Percentiles rank a stretch among this genome's conserved stretches.
Conservation (phyloP, 2,888 invertebrate species). For the Cantharis rufa region DNA sequence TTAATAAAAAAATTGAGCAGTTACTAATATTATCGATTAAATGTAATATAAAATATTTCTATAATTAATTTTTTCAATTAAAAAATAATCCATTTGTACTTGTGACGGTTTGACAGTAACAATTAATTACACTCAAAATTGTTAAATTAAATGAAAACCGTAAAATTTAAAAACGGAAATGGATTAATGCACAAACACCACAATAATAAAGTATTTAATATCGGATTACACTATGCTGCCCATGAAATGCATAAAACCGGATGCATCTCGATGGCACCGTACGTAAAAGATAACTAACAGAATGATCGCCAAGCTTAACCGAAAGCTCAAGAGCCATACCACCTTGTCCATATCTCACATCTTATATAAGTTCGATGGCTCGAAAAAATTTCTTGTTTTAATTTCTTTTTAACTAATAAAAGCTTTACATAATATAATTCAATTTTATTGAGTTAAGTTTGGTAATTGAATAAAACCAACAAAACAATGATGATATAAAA, state of each 20-base stretch:
- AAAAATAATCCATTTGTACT: neutral
- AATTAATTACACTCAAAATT: neutral
- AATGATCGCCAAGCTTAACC: slow-evolving; percentile 2
- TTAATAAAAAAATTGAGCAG: neutral
- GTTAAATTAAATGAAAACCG: neutral
- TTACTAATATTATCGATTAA: neutral
- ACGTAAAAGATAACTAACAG: neutral
- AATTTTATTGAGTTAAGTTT: neutral
- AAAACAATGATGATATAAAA: neutral
- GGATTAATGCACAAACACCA: neutral
- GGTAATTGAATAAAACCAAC: neutral
- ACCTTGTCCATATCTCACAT: slow-evolving; percentile 14
- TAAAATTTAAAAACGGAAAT: neutral
- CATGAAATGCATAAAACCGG: neutral
- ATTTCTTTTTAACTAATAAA: neutral
- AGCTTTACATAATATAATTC: neutral
- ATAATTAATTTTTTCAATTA: neutral
- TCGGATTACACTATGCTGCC: neutral
- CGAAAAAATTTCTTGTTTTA: neutral
- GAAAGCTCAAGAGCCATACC: slow-evolving; percentile 3
- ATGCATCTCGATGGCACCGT: neutral
- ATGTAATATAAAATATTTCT: neutral
- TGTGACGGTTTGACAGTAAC: neutral
- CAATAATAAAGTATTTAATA: neutral
- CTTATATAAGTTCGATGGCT: neutral